Conservation (phyloP, 2,888 invertebrate genomes). For the Napeogenes sylphis region DNA sequence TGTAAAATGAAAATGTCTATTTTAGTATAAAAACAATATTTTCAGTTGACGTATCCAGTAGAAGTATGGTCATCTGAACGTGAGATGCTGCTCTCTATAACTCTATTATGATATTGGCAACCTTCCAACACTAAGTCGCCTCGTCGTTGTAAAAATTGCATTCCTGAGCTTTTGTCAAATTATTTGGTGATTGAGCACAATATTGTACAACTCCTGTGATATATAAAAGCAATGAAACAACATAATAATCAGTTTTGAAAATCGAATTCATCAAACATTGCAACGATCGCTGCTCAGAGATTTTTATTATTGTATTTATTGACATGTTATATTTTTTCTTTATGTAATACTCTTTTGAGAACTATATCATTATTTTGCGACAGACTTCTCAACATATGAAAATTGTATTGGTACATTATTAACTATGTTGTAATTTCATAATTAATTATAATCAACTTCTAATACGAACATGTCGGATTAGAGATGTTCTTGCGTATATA, state of each 20-base stretch:
- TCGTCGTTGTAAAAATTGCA: constrained; percentile 24
- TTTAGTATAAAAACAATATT: neutral
- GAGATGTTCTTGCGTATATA: neutral
- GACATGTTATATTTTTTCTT: too few relatives aligned
- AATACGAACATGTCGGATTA: neutral
- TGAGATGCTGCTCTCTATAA: constrained; percentile 5
- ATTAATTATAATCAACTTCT: constrained; percentile 2
- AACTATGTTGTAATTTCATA: neutral
- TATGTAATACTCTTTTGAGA: too few relatives aligned
- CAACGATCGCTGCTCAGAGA: too few relatives aligned
- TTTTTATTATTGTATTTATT: too few relatives aligned
- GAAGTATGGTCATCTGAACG: neutral
- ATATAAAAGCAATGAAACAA: too few relatives aligned
- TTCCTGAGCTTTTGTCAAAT: constrained; percentile 9
- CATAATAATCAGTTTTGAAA: too few relatives aligned
- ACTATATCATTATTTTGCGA: too few relatives aligned
- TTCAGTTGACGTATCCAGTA: neutral
- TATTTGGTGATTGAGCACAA: constrained; percentile 6
- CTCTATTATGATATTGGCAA: constrained; percentile 23
- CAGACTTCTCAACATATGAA: too few relatives aligned
- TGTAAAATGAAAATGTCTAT: too few relatives aligned
- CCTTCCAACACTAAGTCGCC: constrained; percentile 20
- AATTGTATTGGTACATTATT: too few relatives aligned
- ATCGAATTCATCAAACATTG: too few relatives aligned
- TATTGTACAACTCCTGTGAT: neutral